Evolutionary conservation across 2,888 invertebrate genomes (phyloP).

Genomic region (Spodoptera picta): DNA sequence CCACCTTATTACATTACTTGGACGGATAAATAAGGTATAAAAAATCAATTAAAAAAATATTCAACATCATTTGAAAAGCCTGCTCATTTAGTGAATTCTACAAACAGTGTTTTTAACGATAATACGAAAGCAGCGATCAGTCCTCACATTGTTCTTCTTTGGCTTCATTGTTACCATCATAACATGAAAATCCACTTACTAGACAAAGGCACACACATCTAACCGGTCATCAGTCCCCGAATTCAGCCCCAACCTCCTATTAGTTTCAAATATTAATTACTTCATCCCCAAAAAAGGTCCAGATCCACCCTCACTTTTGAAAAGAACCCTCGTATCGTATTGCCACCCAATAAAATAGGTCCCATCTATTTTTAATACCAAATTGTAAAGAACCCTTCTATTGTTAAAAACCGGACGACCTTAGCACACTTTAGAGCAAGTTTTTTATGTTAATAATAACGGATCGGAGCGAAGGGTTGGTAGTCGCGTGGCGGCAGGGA

Average conservation of each 20-base stretch:
- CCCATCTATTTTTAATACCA: conserved; percentile 44
- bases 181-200: conserved; percentile 12
- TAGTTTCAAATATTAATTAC: conserved; percentile 48
- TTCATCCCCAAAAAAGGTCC: conserved; percentile 35
- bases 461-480: conserved; percentile 66
- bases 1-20: too few species aligned
- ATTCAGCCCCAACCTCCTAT: conserved; percentile 23
- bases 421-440: conserved; percentile 61
- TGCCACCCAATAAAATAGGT: conserved; percentile 58
- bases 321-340: conserved; percentile 50
- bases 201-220: conserved; percentile 17
- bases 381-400: conserved; percentile 49
- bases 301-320: conserved; percentile 37
- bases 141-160: conserved; percentile 23
- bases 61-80: too few species aligned
- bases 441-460: conserved; percentile 74
- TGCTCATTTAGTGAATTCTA: background rate
- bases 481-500: conserved; percentile 78
- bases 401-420: conserved; percentile 57
- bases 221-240: conserved; percentile 12
- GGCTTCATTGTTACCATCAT: conserved; percentile 25
- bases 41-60: too few species aligned
- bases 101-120: conserved; percentile 1
- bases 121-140: background rate
- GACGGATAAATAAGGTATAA: too few species aligned